These are phyloP conservation scores for Nomada goodeniana DNA, from an alignment of 2,888 invertebrate genomes.

Conservation along the genomic window DNA sequence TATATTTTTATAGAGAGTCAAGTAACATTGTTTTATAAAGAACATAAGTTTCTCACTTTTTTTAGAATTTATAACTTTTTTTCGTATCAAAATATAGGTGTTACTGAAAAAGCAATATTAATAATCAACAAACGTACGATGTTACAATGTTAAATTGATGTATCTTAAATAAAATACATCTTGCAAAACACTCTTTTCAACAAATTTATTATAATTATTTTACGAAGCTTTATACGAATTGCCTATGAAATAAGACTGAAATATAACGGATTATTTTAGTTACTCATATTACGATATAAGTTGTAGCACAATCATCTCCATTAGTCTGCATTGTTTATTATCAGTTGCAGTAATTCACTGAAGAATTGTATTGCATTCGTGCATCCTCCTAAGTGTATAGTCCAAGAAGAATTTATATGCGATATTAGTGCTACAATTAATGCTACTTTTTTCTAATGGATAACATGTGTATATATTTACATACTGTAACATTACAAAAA, in stretches of 20 bases:
- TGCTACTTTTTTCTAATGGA: constrained; percentile 57
- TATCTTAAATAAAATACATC: constrained; percentile 35
- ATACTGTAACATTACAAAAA: constrained; percentile 67
- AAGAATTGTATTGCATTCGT: constrained; percentile 43
- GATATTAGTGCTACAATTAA: constrained; percentile 59
- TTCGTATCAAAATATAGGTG: constrained; percentile 2
- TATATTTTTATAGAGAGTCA: background rate
- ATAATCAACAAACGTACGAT: constrained; percentile 1
- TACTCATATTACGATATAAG: constrained; percentile 31
- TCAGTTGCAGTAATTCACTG: constrained; percentile 55
- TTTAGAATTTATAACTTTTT: constrained; percentile 13
- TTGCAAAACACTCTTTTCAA: constrained; percentile 9
- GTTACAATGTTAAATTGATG: constrained; percentile 9
- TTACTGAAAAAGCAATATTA: constrained; percentile 4
- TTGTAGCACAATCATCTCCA: constrained; percentile 66
- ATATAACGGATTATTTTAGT: constrained; percentile 34
- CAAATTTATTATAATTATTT: constrained; percentile 30
- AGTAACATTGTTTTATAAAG: background rate
- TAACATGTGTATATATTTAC: constrained; percentile 73
- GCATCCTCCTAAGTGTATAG: constrained; percentile 50
- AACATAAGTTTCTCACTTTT: background rate
- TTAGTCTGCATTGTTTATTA: constrained; percentile 53
- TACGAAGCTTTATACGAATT: constrained; percentile 41
- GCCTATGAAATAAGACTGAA: constrained; percentile 39
- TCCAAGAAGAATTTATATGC: constrained; percentile 63